Conservation (phyloP, 2,797 vertebrate species). For the Melanogrammus aeglefinus region DNA sequence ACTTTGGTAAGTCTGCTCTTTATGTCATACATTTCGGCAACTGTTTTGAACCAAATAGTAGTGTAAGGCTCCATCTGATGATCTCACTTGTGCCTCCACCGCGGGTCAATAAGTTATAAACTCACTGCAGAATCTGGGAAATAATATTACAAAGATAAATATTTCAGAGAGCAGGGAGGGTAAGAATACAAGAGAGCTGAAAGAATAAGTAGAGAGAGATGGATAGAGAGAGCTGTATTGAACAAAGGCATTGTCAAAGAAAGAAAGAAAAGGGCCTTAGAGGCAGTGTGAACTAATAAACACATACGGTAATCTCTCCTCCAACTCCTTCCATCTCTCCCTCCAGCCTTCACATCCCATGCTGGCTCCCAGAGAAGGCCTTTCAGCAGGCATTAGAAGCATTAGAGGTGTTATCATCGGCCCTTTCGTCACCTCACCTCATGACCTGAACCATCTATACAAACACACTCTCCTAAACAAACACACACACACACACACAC, state of each 20-base stretch:
- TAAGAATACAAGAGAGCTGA: background rate
- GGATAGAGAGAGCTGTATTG: conserved; percentile 26
- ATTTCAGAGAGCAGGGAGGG: background rate
- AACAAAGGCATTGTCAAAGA: conserved; percentile 36
- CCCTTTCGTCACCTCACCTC: conserved; percentile 42
- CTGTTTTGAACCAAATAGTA: background rate
- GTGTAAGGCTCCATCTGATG: no score
- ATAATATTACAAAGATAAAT: conserved; percentile 1
- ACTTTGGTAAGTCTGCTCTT: background rate
- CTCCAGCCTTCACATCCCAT: conserved; percentile 33
- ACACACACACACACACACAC: background rate
- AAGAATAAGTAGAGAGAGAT: conserved; percentile 21
- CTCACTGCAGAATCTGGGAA: background rate
- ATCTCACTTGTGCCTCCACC: background rate
- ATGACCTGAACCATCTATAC: conserved; percentile 43
- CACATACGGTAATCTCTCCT: conserved; percentile 58
- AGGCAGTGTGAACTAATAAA: conserved; percentile 68
- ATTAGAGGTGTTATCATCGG: conserved; percentile 57
- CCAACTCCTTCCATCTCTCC: conserved; percentile 31
- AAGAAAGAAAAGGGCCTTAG: conserved; percentile 44
- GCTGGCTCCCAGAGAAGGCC: conserved; percentile 55
- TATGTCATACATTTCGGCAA: background rate
- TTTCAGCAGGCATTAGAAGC: conserved; percentile 41
- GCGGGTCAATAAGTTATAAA: background rate
- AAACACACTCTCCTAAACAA: conserved; percentile 23